Evolutionary conservation across 1,140 invertebrate genomes (phyloP), one percentile per base, ranked within the genome.

Genomic region (Melanaphis sacchari): DNA sequence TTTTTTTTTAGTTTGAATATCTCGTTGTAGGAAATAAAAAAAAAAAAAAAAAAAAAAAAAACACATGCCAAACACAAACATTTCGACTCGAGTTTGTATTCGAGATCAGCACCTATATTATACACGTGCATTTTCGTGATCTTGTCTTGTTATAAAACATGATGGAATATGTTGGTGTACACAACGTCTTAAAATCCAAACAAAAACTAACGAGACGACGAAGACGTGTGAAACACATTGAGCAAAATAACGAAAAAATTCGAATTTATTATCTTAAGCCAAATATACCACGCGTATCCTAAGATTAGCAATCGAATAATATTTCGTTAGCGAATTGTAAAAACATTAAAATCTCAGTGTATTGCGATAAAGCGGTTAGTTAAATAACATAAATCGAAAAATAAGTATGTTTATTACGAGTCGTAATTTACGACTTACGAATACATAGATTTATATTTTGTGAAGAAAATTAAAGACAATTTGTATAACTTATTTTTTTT

Each of bases 11-110:
- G 82, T 40, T 40, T 84, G 38, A 90, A 40, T 76, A 76, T 59
- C 52, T 36, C 87, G 46, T 46, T 46, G 85, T 24, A 89, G n/a
- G 22, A 43, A 85, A 5, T n/a, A n/a, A 66, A 90, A 59, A 90
- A 89, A 54, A 85, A 5, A 46, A n/a, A 66, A 90, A 59, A 90
- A 89, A 54, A 41, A 90, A 89, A 54, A 59, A 90, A 90, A 90
- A 41, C 89, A 90, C 54, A 90, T 90, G 89, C 89, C 89, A 59
- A 90, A 90, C 89, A 90, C 89, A 90, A 90, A 90, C 89, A 90
- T 90, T 90, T 90, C 89, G 89, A 41, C 88, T 89, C 46, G 22
- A 89, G 88, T 54, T 54, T 38, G 49, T 89, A 76, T 76, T 76
- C 24, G 46, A 36, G 36, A 89, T 89, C 87, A 21, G 36, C 88